phyloP scores from a whole-genome alignment of 1,140 invertebrate genomes.

The Leptinotarsa undecemlineata region DNA sequence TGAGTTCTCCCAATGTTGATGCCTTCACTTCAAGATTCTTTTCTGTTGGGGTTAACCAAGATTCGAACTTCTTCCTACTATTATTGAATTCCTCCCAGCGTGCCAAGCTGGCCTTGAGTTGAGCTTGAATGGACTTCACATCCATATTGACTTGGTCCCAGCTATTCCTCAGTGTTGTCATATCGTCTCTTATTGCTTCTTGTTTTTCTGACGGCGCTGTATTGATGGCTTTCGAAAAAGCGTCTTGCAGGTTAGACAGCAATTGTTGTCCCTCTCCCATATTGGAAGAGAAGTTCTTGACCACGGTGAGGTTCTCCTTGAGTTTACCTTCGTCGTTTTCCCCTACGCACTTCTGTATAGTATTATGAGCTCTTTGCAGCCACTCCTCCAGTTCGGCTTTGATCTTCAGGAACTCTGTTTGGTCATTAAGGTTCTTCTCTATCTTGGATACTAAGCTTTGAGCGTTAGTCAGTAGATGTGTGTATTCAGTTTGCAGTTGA shows the following conservation, averaged over 20 bases:
- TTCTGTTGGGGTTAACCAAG: constrained; percentile 73
- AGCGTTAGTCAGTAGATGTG: constrained; percentile 73
- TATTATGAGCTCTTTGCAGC: constrained; percentile 76
- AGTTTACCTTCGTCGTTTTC: constrained; percentile 78
- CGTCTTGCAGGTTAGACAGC: constrained; percentile 76
- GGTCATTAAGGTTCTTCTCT: constrained; percentile 86
- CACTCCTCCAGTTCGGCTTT: constrained; percentile 81
- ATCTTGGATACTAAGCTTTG: constrained; percentile 80
- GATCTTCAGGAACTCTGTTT: constrained; percentile 85
- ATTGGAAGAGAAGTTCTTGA: constrained; percentile 70
- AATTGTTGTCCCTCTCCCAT: constrained; percentile 87
- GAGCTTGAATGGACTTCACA: constrained; percentile 74
- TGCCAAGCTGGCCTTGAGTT: constrained; percentile 74
- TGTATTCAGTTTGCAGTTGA: constrained; percentile 79
- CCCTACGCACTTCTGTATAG: constrained; percentile 79
- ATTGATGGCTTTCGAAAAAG: constrained; percentile 82
- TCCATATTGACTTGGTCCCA: constrained; percentile 85
- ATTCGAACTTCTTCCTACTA: constrained; percentile 67
- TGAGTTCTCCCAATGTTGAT: constrained; percentile 78
- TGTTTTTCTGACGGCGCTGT: constrained; percentile 80
- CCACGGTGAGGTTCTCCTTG: constrained; percentile 82
- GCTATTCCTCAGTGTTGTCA: constrained; percentile 73
- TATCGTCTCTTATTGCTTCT: constrained; percentile 72
- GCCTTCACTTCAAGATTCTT: constrained; percentile 65
- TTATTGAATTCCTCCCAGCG: constrained; percentile 84